Percentiles rank a stretch among this genome's conserved stretches.
These are phyloP conservation scores for Callosobruchus maculatus DNA, from an alignment of 2,888 invertebrate genomes.

Conservation along the genomic window DNA sequence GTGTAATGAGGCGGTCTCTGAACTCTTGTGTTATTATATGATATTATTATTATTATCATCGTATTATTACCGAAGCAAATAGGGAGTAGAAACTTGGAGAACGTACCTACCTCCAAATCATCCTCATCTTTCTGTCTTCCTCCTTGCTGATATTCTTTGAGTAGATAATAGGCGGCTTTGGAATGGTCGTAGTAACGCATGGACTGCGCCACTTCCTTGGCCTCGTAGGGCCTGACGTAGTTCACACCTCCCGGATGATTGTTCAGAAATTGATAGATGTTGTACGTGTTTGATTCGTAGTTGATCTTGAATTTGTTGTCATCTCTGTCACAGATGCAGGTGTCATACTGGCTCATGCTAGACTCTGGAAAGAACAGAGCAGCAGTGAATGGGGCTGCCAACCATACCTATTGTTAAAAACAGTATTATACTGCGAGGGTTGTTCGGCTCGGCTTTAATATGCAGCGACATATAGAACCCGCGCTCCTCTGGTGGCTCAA, in stretches of 20 bases:
- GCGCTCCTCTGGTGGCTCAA: too few relatives aligned
- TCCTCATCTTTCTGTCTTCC: conserved; percentile 30
- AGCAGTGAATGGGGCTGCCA: too few relatives aligned
- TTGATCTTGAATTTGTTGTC: conserved; percentile 44
- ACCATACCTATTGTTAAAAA: too few relatives aligned
- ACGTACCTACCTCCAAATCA: conserved; percentile 47
- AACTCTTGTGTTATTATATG: too few relatives aligned
- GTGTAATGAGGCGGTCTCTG: too few relatives aligned
- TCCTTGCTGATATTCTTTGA: conserved; percentile 57
- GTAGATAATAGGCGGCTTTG: conserved; percentile 61
- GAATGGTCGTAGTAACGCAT: conserved; percentile 61
- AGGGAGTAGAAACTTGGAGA: neutral
- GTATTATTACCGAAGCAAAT: too few relatives aligned
- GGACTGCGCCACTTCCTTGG: conserved; percentile 54
- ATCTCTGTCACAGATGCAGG: conserved; percentile 12
- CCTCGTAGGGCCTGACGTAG: conserved; percentile 57
- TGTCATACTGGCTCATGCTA: conserved; percentile 18
- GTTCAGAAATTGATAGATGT: conserved; percentile 61
- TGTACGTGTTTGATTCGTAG: conserved; percentile 54
- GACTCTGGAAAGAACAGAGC: conserved; percentile 9
- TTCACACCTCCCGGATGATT: conserved; percentile 74
- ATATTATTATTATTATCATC: too few relatives aligned
- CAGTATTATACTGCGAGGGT: too few relatives aligned
- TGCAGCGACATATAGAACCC: too few relatives aligned
- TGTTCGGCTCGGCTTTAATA: too few relatives aligned